Evolutionary conservation across 2,113 vertebrate species (phyloP).

Genomic region (Tamias sibiricus): DNA sequence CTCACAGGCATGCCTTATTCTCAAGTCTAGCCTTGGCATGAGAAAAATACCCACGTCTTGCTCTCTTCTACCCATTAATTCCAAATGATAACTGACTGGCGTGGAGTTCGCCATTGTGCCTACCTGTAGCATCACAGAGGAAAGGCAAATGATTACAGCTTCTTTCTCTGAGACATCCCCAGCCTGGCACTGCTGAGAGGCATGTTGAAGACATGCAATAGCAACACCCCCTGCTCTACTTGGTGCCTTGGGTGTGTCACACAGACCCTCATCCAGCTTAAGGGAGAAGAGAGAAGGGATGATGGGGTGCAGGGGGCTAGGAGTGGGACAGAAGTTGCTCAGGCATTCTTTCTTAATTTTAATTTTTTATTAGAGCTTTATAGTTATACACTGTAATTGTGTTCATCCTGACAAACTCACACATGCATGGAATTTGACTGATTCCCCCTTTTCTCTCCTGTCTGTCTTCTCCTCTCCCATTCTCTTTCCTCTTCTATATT

Average conservation of each 20-base stretch:
- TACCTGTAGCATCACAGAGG: background rate
- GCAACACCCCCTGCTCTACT: background rate
- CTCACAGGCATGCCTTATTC: background rate
- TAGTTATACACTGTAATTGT: too few species aligned
- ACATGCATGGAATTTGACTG: too few species aligned
- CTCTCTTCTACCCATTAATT: background rate
- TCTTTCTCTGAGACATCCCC: background rate
- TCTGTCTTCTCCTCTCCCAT: too few species aligned
- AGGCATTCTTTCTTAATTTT: background rate
- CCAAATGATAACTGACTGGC: background rate
- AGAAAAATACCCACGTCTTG: slow-evolving; percentile 16
- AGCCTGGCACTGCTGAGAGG: background rate
- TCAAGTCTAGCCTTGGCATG: background rate
- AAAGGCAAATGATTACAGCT: background rate
- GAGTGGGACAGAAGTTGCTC: background rate
- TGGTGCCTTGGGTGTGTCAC: background rate
- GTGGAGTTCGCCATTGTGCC: background rate
- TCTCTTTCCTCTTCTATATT: too few species aligned
- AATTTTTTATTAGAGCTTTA: too few species aligned
- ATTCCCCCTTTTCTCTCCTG: too few species aligned
- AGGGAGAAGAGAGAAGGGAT: background rate
- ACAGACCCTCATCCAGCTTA: background rate
- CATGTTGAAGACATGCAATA: background rate
- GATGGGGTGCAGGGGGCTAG: background rate
- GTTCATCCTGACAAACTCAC: too few species aligned